These are phyloP conservation scores for Syngnathus floridae DNA, from an alignment of 2,113 vertebrate species.

Conservation along the genomic window DNA sequence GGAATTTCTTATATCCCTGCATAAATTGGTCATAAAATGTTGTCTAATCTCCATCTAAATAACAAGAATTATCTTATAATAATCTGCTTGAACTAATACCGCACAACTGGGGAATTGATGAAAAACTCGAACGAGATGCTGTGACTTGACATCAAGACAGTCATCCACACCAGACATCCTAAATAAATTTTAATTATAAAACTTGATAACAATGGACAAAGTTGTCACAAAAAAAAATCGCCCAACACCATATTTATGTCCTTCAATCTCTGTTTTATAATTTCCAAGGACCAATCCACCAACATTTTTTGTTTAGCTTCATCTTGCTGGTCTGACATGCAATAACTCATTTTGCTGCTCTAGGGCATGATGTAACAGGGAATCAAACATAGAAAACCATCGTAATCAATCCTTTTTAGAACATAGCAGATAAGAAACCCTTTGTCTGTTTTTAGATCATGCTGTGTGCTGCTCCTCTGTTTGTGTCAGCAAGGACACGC, in stretches of 20 bases:
- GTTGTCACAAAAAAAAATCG: too few relatives aligned
- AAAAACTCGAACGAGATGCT: too few relatives aligned
- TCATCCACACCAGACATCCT: too few relatives aligned
- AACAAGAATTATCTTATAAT: too few relatives aligned
- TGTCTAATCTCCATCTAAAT: too few relatives aligned
- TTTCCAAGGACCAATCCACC: background rate
- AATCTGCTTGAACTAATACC: too few relatives aligned
- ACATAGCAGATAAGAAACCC: slow-evolving; percentile 2
- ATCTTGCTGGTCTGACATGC: background rate
- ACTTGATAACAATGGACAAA: too few relatives aligned
- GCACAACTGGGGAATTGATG: too few relatives aligned
- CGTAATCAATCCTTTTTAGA: background rate
- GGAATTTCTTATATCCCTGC: too few relatives aligned
- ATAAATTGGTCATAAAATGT: too few relatives aligned
- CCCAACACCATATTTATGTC: background rate
- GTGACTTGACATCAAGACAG: too few relatives aligned
- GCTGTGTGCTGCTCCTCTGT: slow-evolving; percentile 24
- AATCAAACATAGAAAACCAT: background rate
- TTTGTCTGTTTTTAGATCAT: slow-evolving; percentile 40
- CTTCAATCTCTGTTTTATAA: background rate
- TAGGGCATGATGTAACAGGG: background rate
- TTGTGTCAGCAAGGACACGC: slow-evolving; percentile 30
- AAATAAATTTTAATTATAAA: too few relatives aligned
- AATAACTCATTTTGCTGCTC: background rate
- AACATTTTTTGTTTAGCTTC: background rate